Percentiles rank a stretch among this genome's conserved stretches.
Conservation (phyloP, 2,888 invertebrate genomes). For the Epiblema foenella region DNA sequence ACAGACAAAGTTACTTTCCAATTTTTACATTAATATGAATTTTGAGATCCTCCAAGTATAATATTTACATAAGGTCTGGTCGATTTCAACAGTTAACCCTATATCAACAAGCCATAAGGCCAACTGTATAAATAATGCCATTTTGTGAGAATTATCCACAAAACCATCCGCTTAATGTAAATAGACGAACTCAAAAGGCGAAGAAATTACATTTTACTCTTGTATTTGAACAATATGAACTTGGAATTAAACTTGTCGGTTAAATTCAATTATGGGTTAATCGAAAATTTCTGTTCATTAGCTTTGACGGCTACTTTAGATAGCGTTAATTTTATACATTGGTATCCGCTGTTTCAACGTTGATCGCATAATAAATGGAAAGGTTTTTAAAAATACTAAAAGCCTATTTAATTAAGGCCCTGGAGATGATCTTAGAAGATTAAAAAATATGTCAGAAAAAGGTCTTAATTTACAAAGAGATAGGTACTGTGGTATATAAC, state of each 20-base stretch:
- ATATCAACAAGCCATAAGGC: background rate
- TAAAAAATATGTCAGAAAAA: too few relatives aligned
- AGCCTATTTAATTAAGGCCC: background rate
- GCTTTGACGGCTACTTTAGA: conserved; percentile 30
- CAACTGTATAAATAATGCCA: background rate
- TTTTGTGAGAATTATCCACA: conserved; percentile 11
- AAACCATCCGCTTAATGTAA: conserved; percentile 13
- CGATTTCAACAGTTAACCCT: background rate
- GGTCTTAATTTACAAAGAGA: too few relatives aligned
- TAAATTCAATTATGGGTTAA: conserved; percentile 48
- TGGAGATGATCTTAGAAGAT: too few relatives aligned
- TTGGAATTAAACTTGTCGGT: conserved; percentile 34
- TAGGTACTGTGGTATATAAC: too few relatives aligned
- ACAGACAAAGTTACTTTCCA: too few relatives aligned
- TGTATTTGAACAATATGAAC: conserved; percentile 30
- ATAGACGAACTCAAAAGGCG: background rate
- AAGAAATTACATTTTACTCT: conserved; percentile 16
- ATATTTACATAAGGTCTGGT: too few relatives aligned
- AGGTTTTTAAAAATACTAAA: too few relatives aligned
- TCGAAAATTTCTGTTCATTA: conserved; percentile 48
- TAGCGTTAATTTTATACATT: background rate
- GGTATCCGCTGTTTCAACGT: background rate
- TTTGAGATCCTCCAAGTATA: too few relatives aligned
- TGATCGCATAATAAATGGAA: background rate
- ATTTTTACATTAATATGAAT: too few relatives aligned